phyloP scores from a whole-genome alignment of 2,113 vertebrate species.

The Morphnarchus princeps region DNA sequence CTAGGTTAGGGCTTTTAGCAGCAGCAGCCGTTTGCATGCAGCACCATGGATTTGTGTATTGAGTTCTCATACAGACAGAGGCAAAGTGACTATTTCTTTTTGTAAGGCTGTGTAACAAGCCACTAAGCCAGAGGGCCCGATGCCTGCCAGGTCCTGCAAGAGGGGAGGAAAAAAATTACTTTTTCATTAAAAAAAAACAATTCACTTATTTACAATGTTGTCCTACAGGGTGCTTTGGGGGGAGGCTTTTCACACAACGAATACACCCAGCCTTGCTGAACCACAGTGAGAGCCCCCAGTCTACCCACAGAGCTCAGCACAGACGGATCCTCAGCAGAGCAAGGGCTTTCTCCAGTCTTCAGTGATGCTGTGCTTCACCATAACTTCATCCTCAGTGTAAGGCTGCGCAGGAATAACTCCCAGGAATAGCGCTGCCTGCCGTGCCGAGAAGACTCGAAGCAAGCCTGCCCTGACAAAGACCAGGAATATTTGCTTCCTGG shows the following conservation, averaged over 20 bases:
- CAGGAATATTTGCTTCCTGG: not conserved
- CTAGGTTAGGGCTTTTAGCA: not conserved
- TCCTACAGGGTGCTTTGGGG: not conserved
- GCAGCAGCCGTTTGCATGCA: not conserved
- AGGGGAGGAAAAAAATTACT: not conserved
- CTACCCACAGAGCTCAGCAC: rapidly evolving
- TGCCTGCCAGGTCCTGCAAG: not conserved
- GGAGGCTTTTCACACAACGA: not conserved
- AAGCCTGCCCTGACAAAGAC: rapidly evolving
- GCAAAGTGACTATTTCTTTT: not conserved
- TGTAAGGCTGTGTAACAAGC: not conserved
- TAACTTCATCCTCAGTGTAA: not conserved
- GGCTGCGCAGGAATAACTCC: not conserved
- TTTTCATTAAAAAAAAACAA: not conserved
- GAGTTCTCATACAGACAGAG: not conserved
- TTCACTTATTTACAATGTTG: not conserved
- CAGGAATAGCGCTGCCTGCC: not conserved
- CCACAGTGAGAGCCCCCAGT: not conserved
- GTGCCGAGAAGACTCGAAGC: rapidly evolving
- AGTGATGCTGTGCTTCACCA: not conserved
- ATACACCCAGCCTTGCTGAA: not conserved
- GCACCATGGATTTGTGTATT: rapidly evolving
- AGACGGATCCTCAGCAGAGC: not conserved
- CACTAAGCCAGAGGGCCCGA: not conserved
- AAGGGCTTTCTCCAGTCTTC: not conserved